Conservation (phyloP, 2,888 invertebrate genomes). For the Uropetala carovei region DNA sequence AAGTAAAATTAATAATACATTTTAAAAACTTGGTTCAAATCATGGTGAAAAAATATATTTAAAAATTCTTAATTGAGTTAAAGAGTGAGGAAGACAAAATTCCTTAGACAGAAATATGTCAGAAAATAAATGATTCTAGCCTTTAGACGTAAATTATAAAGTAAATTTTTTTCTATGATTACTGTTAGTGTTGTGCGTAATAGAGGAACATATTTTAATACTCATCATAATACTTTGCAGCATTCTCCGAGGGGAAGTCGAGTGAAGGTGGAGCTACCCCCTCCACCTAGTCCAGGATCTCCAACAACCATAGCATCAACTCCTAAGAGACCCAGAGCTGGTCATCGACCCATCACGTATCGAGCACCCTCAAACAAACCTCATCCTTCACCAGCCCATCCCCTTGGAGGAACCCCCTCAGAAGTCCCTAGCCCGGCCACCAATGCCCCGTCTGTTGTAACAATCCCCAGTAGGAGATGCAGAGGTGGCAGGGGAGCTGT, state of each 20-base stretch:
- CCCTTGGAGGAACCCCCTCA: neutral
- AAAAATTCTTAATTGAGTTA: no score
- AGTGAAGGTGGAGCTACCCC: slow-evolving; percentile 46
- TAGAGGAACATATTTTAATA: no score
- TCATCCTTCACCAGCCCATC: slow-evolving; percentile 47
- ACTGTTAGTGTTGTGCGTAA: no score
- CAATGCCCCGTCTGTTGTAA: slow-evolving; percentile 30
- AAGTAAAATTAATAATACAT: no score
- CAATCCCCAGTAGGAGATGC: slow-evolving; percentile 51
- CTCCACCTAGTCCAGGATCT: slow-evolving; percentile 60
- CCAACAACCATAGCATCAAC: slow-evolving; percentile 29
- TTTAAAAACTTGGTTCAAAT: no score
- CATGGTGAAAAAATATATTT: no score
- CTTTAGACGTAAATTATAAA: no score
- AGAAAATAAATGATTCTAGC: no score
- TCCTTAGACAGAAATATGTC: no score
- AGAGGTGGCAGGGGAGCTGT: slow-evolving; percentile 44
- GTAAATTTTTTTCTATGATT: no score
- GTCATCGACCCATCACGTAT: slow-evolving; percentile 55
- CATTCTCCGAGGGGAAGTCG: slow-evolving; percentile 49
- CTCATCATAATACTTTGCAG: neutral
- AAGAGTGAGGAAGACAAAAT: no score
- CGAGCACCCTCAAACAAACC: slow-evolving; percentile 54
- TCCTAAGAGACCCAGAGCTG: slow-evolving; percentile 34
- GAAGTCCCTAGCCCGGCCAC: slow-evolving; percentile 12